Evolutionary conservation across 2,113 vertebrate genomes (phyloP), one percentile per base, ranked within the genome.

Genomic region (Sphyrna mokarran): DNA sequence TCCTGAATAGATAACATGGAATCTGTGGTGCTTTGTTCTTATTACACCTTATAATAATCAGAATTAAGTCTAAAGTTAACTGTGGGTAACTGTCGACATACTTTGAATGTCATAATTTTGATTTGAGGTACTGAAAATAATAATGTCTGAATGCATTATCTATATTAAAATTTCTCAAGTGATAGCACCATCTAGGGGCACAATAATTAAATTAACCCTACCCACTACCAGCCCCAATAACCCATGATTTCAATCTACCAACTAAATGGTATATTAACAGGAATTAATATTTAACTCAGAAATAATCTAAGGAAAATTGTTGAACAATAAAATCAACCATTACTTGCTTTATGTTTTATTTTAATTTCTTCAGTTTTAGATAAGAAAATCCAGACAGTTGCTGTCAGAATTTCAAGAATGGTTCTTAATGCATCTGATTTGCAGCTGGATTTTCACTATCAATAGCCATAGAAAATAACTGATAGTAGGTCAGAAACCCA

Each of bases 141-240:
- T 22, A 83, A 40, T 83, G 80, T 7, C 3, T 83, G 5, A 83
- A 83, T 43, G 37, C 18, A 20, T 83, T 83, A 37, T 83, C 80
- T n/a, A 83, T 83, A 7, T 83, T 40, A 22, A 83, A 20, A 93
- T 37, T 66, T 93, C 20, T n/a, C 89, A 93, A 40, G 80, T 83
- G 37, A 93, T 66, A 93, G 89, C 89, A 68, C 89, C 89, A 66
- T 93, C 89, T 93, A 93, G 58, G 61, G 89, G 61, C 68, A 33
- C 26, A 61, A 90, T 90, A 5, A 29, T 63, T 90, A 90, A 90
- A 90, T 6, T 58, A 13, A 14, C 9, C 48, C 85, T 85, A 26
- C 48, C 11, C 86, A 40, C 14, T 37, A 26, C 20, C 43, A 29
- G 5, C 58, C 1, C 14, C 58, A 14, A 3, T 4, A 76, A 76